phyloP scores from a whole-genome alignment of 2,888 invertebrate species.

The Drosophila incognita region DNA sequence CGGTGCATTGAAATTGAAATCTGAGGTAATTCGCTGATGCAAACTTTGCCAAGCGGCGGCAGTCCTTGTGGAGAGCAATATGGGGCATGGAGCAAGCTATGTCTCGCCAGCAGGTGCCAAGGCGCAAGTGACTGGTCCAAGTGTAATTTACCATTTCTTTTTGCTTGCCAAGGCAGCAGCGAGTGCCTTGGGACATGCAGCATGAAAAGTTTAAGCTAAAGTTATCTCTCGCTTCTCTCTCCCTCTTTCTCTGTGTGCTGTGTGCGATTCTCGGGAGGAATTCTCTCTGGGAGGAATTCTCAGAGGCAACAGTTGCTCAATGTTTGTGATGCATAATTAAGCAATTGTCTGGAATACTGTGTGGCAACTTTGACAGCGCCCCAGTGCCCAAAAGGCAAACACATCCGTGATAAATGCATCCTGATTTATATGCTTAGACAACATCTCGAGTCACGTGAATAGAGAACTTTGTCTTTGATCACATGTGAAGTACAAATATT shows the following conservation, averaged over 20 bases:
- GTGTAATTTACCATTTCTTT: constrained; percentile 73
- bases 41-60: constrained; percentile 51
- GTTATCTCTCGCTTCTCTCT: constrained; percentile 11
- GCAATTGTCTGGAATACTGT: constrained; percentile 62
- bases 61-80: constrained; percentile 18
- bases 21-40: constrained; percentile 54
- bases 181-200: constrained; percentile 16
- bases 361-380: constrained; percentile 45
- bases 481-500: background rate
- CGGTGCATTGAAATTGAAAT: constrained; percentile 68
- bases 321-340: constrained; percentile 73
- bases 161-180: constrained; percentile 39
- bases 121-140: constrained; percentile 48
- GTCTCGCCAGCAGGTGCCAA: constrained; percentile 34
- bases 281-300: constrained; percentile 18
- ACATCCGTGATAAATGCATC: constrained; percentile 8
- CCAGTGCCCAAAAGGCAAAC: constrained; percentile 15
- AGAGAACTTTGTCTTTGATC: background rate
- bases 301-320: constrained; percentile 51
- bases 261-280: constrained; percentile 3
- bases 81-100: constrained; percentile 31
- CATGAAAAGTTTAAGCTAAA: constrained; percentile 53
- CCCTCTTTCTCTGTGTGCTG: background rate
- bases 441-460: background rate
- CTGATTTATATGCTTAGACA: constrained; percentile 2